Evolutionary conservation across 2,797 vertebrate genomes (phyloP).

Genomic region (Synaphobranchus kaupii): DNA sequence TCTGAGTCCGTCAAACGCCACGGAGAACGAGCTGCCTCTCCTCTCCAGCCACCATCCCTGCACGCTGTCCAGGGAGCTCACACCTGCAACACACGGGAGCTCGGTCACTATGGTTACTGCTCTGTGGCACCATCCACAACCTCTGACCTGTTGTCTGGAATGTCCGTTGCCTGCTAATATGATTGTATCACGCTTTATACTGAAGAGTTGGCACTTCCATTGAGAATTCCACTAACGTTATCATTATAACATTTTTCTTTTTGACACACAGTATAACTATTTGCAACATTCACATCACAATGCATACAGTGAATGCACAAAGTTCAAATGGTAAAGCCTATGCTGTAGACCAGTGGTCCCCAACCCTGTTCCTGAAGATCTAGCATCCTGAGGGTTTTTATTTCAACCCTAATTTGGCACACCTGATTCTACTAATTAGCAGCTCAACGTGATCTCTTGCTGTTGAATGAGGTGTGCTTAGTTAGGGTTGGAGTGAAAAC

Average conservation of each 20-base stretch:
- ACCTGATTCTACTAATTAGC: too few relatives aligned
- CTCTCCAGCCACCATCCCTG: slow-evolving; percentile 67
- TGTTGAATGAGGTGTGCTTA: too few relatives aligned
- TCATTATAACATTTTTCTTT: background rate
- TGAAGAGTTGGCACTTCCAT: background rate
- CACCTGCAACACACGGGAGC: slow-evolving; percentile 54
- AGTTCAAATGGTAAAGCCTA: background rate
- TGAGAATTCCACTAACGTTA: background rate
- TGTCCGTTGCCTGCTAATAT: background rate
- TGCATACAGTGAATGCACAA: background rate
- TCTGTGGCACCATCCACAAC: background rate
- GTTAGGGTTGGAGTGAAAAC: too few relatives aligned
- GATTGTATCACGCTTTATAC: background rate
- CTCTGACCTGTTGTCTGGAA: background rate
- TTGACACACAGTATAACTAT: background rate
- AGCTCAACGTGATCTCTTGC: too few relatives aligned
- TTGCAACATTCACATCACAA: background rate
- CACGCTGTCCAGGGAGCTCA: slow-evolving; percentile 53
- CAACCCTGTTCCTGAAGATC: too few relatives aligned
- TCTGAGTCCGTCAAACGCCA: slow-evolving; percentile 57
- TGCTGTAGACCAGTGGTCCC: background rate
- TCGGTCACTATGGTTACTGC: background rate
- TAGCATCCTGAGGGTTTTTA: too few relatives aligned
- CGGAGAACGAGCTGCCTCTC: slow-evolving; percentile 48
- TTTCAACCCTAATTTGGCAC: too few relatives aligned